Conservation (phyloP, 2,113 vertebrate genomes). For the Meleagris gallopavo region DNA sequence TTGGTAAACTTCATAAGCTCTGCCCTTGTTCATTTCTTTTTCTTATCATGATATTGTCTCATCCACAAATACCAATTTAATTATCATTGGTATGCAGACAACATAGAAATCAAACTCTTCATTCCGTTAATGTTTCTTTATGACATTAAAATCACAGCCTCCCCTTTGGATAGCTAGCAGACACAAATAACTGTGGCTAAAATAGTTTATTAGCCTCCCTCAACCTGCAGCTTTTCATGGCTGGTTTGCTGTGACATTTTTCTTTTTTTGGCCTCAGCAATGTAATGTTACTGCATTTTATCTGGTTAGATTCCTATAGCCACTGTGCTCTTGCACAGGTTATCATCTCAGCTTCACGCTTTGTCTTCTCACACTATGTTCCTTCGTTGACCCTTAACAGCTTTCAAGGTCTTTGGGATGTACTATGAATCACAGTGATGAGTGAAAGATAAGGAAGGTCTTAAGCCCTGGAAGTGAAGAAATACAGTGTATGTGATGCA, state of each 20-base stretch:
- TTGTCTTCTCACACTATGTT: not conserved
- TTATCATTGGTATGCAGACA: not conserved
- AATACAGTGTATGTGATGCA: not conserved
- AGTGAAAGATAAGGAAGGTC: not conserved
- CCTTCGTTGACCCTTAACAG: not conserved
- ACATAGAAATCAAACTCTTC: not conserved
- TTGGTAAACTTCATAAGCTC: not conserved
- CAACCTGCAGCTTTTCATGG: not conserved
- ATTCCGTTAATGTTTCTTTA: not conserved
- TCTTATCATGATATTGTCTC: not conserved
- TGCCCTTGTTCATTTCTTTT: not conserved
- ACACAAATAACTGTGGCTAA: not conserved
- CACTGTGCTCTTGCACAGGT: not conserved
- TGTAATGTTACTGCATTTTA: not conserved
- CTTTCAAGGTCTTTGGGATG: not conserved
- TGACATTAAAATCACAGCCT: not conserved
- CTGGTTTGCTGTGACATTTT: not conserved
- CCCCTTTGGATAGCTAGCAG: not conserved
- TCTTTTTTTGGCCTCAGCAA: not conserved
- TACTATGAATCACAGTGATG: not conserved
- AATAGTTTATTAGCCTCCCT: not conserved
- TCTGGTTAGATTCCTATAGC: not conserved
- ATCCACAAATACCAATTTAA: not conserved
- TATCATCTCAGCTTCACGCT: not conserved
- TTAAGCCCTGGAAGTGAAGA: not conserved